These are phyloP conservation scores for Pollicipes pollicipes DNA, from an alignment of 1,140 invertebrate species.

Conservation along the genomic window DNA sequence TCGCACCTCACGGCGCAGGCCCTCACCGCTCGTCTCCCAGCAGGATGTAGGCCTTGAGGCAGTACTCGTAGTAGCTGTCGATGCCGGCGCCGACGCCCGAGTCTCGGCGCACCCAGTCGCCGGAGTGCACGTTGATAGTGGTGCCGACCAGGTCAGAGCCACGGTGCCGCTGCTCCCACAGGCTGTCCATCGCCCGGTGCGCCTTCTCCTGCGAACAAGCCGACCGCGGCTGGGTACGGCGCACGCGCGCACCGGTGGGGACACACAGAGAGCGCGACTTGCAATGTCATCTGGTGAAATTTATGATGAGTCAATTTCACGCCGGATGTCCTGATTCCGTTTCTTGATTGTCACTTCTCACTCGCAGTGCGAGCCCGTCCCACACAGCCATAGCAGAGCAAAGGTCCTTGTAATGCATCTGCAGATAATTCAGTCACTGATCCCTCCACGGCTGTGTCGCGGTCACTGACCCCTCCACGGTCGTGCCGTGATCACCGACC, in stretches of 20 bases:
- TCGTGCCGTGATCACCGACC: too few species aligned
- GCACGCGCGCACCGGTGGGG: neutral
- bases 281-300: too few species aligned
- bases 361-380: too few species aligned
- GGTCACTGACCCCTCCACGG: too few species aligned
- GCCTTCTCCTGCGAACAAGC: conserved; percentile 35
- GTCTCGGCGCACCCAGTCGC: conserved; percentile 89
- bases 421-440: too few species aligned
- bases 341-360: too few species aligned
- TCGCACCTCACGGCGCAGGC: too few species aligned
- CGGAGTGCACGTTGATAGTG: conserved; percentile 77
- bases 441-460: too few species aligned
- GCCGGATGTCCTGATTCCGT: too few species aligned
- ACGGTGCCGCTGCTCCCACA: conserved; percentile 86
- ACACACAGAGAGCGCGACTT: conserved; percentile 12
- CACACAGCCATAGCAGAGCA: too few species aligned
- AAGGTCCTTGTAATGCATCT: too few species aligned
- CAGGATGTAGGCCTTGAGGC: conserved; percentile 68
- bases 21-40: conserved; percentile 45
- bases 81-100: conserved; percentile 97
- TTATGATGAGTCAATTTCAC: too few species aligned
- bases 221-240: neutral
- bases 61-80: conserved; percentile 97
- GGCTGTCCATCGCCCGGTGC: conserved; percentile 84
- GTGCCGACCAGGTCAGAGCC: conserved; percentile 84